These are phyloP conservation scores for Rhopalosiphum nymphaeae DNA, from an alignment of 2,888 invertebrate genomes.

Conservation along the genomic window DNA sequence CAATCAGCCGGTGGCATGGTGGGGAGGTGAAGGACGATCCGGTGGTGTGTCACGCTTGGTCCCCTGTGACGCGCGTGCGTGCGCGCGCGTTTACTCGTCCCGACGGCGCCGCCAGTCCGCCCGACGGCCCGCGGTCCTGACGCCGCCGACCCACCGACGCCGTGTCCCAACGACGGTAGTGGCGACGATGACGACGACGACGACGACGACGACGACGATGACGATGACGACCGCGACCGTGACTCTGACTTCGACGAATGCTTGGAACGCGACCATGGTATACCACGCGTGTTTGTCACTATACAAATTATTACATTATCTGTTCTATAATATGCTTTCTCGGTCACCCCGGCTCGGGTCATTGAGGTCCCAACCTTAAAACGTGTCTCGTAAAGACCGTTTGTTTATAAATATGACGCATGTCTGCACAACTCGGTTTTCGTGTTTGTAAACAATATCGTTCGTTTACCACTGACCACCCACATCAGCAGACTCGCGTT, in stretches of 20 bases:
- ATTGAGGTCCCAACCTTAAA: neutral
- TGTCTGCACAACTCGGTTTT: neutral
- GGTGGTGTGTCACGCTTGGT: neutral
- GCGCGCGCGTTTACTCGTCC: neutral
- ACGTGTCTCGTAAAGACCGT: neutral
- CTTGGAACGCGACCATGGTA: neutral
- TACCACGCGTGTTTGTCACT: neutral
- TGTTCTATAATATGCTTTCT: too few species aligned
- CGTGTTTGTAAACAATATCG: neutral
- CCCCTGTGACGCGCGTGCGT: neutral
- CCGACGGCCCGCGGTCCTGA: neutral
- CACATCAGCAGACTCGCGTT: neutral
- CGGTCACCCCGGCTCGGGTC: neutral
- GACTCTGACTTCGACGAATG: neutral
- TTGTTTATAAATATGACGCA: neutral
- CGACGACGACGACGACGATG: neutral
- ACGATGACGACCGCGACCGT: neutral
- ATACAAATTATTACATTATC: neutral
- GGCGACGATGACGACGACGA: too few species aligned
- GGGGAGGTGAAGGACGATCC: neutral
- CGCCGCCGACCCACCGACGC: neutral
- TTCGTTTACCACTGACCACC: neutral
- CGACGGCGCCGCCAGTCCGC: constrained; percentile 42
- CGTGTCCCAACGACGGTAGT: neutral
- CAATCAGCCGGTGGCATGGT: neutral